These are phyloP conservation scores for Plectus sambesii DNA, from an alignment of 1,140 invertebrate genomes.

Conservation along the genomic window DNA sequence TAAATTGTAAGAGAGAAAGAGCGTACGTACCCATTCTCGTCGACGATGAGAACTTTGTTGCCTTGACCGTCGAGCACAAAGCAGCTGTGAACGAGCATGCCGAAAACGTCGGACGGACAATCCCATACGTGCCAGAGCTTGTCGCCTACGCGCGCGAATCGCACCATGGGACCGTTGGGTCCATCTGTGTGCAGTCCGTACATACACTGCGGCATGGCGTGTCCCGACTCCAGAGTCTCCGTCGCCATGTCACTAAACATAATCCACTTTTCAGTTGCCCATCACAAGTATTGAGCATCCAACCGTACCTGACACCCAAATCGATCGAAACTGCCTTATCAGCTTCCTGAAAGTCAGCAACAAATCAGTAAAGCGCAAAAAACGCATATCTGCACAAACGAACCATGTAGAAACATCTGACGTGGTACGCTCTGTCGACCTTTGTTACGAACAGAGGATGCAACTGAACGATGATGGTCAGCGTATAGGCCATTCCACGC, in stretches of 20 bases:
- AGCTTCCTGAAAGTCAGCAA: too few relatives aligned
- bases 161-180: slow-evolving; percentile 38
- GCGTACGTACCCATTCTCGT: slow-evolving; percentile 35
- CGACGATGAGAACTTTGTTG: slow-evolving; percentile 28
- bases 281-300: too few relatives aligned
- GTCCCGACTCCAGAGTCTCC: slow-evolving; percentile 18
- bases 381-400: too few relatives aligned
- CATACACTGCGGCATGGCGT: slow-evolving; percentile 28
- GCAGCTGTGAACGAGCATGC: slow-evolving; percentile 39
- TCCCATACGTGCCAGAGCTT: slow-evolving; percentile 40
- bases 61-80: slow-evolving; percentile 38
- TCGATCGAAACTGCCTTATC: too few relatives aligned
- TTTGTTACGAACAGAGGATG: slow-evolving; percentile 42
- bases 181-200: slow-evolving; percentile 42
- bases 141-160: slow-evolving; percentile 39
- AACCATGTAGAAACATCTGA: slow-evolving; percentile 43
- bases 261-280: slow-evolving; percentile 9
- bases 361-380: too few relatives aligned
- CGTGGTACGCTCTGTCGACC: slow-evolving; percentile 41
- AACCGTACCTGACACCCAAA: too few relatives aligned
- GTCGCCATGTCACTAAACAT: slow-evolving; percentile 35
- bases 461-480: slow-evolving; percentile 42
- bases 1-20: too few relatives aligned
- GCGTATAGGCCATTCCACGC: slow-evolving; percentile 35
- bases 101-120: slow-evolving; percentile 33